Conservation (phyloP, 2,113 vertebrate species). For the Globicephala melas region DNA sequence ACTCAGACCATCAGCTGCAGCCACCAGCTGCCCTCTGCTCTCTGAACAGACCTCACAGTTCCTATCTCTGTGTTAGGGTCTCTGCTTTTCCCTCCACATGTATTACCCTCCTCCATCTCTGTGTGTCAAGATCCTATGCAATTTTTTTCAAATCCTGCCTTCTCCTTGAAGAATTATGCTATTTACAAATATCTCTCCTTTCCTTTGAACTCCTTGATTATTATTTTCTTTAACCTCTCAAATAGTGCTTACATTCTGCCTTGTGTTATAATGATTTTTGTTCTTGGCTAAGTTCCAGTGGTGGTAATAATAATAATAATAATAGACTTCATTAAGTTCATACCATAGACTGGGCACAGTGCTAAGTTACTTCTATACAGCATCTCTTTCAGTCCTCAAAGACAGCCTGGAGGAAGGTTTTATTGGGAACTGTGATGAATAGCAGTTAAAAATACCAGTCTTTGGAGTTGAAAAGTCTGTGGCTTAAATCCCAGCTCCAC, state of each 20-base stretch:
- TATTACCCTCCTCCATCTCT: background rate
- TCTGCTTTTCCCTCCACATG: background rate
- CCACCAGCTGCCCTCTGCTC: background rate
- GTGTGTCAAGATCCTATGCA: background rate
- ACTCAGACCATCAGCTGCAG: background rate
- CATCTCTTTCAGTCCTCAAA: background rate
- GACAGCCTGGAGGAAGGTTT: background rate
- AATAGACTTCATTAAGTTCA: background rate
- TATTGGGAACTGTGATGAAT: background rate
- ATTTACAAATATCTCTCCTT: background rate
- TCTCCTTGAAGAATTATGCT: background rate
- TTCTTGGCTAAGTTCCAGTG: background rate
- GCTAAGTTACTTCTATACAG: background rate
- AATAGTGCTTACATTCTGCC: background rate
- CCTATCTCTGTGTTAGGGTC: background rate
- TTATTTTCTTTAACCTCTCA: background rate
- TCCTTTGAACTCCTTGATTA: background rate
- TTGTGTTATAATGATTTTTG: background rate
- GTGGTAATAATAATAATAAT: background rate
- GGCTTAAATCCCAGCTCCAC: background rate
- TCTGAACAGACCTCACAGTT: background rate
- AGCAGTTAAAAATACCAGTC: background rate
- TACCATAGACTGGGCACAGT: background rate
- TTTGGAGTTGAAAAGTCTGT: background rate
- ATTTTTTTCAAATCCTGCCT: background rate